These are phyloP conservation scores for Tachysurus vachellii DNA, from an alignment of 2,113 vertebrate species.

Conservation along the genomic window DNA sequence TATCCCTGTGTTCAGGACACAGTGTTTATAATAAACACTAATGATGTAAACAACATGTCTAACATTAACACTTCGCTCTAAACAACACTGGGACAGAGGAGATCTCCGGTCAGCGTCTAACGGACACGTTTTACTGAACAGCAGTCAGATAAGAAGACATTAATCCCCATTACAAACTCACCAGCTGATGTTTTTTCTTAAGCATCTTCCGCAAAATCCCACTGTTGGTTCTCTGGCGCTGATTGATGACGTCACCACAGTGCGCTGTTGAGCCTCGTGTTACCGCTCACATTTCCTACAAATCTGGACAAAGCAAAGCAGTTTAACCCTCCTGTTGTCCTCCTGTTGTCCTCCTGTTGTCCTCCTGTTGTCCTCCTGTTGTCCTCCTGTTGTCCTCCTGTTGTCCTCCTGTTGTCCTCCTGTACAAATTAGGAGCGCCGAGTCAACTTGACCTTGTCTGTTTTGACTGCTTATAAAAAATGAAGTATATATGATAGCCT, in stretches of 20 bases:
- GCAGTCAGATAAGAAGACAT: neutral
- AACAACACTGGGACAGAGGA: neutral
- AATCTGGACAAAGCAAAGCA: too few species aligned
- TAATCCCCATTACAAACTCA: constrained; percentile 60
- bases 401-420: too few species aligned
- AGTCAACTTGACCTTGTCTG: too few species aligned
- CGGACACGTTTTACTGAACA: neutral
- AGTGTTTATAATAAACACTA: neutral
- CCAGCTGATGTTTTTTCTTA: constrained; percentile 72
- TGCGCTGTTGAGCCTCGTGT: neutral
- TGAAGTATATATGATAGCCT: too few species aligned
- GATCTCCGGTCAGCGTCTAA: too few species aligned
- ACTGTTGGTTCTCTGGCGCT: constrained; percentile 45
- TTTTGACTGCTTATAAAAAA: too few species aligned
- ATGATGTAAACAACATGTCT: neutral
- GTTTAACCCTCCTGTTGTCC: too few species aligned
- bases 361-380: too few species aligned
- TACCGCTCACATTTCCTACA: neutral
- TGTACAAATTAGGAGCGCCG: too few species aligned
- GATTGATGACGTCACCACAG: constrained; percentile 53
- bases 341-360: too few species aligned
- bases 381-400: too few species aligned
- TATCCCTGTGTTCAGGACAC: neutral
- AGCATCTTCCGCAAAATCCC: constrained; percentile 72
- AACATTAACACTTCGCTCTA: neutral